Percentiles rank a stretch among this genome's conserved stretches.
These are phyloP conservation scores for Folsomia manolachei DNA, from an alignment of 2,888 invertebrate species.

Conservation along the genomic window DNA sequence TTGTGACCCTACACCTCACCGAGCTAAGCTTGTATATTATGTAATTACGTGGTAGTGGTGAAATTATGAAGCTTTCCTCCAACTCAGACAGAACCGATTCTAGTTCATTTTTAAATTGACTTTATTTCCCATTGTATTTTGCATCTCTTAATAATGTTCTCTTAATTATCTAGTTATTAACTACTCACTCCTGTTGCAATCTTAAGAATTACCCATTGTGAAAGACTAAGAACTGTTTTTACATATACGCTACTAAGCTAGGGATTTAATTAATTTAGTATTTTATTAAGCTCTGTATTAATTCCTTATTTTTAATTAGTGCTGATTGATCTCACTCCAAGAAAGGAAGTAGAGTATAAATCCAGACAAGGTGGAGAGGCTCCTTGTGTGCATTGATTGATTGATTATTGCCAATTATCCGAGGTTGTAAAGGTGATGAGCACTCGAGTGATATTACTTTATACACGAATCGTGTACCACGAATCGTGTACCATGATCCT, in stretches of 20 bases:
- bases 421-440: no score
- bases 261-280: no score
- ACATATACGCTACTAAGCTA: neutral
- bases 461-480: no score
- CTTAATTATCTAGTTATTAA: no score
- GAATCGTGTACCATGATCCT: no score
- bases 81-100: neutral
- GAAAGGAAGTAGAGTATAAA: neutral
- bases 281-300: neutral
- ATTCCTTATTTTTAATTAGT: neutral
- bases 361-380: neutral
- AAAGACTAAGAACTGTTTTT: neutral
- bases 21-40: no score
- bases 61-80: neutral
- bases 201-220: neutral
- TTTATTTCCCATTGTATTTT: neutral
- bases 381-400: neutral
- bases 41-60: no score
- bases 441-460: no score
- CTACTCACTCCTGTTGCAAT: no score
- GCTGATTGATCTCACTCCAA: neutral
- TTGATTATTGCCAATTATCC: neutral
- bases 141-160: neutral
- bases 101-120: neutral
- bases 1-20: no score